Base-by-base conservation (phyloP, 2,888 invertebrate species). In the Epistrophe grossulariae region DNA sequence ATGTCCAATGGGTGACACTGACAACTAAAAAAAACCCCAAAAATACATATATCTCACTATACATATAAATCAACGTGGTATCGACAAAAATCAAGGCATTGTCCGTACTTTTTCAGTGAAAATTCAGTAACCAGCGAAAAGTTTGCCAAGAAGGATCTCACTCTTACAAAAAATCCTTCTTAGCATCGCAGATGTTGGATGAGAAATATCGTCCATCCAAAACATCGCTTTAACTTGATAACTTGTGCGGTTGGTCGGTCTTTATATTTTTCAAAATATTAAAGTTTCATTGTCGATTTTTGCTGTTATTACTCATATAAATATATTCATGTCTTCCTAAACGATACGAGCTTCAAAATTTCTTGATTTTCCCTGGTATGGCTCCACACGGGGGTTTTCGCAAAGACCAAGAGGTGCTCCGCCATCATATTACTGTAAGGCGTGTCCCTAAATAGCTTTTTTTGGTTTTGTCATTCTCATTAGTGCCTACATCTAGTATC, bases 351-450 rank as follows among this genome's bases (percentile, higher is more conserved):
- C 15, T 52, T 70, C 10, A 28, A 70, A 6, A 9, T 68, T 68
- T 68, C 10, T 10, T 6, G 35, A 13, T 38, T 71, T 52, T 24
- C 10, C 24, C 28, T 68, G 59, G 48, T 11, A 87, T 87, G 87
- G 83, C 87, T 66, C 83, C 87, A 19, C 83, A 87, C 38, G 87
- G 87, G 19, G 87, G 87, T 60, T 79, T 43, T 40, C 13, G 31
- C 24, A 43, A 45, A 72, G 28, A 57, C 38, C 50, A 48, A 43
- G 74, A 43, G 71, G 64, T 40, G 76, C 43, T 28, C 70, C 74
- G 45, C 73, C 50, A 59, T 38, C 59, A 48, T 64, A 28, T 9
- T 8, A 66, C 13, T 15, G 68, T 24, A 24, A 79, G 83, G 87
- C 76, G 85, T 79, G 76, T 76, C 71, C 72, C 76, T 13, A 24